Evolutionary conservation across 1,140 invertebrate species (phyloP).

Genomic region (Drosophila auraria): DNA sequence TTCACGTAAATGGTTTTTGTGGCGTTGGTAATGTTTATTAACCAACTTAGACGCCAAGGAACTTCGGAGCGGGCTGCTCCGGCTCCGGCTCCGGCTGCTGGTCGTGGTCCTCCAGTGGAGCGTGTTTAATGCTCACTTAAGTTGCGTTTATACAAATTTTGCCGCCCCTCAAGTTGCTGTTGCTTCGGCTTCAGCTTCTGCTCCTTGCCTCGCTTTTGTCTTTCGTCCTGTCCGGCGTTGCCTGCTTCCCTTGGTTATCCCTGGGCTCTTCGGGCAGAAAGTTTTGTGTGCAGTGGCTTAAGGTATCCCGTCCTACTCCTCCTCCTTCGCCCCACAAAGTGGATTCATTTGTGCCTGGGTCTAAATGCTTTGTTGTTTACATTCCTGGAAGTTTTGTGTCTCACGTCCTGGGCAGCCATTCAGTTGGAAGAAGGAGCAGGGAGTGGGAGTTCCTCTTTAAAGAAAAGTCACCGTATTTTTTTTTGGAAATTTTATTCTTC

Average conservation of each 20-base stretch:
- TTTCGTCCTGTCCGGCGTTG: constrained; percentile 24
- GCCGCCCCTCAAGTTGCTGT: constrained; percentile 26
- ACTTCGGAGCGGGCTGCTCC: constrained; percentile 4
- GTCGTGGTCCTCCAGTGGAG: constrained; percentile 63
- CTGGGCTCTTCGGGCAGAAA: constrained; percentile 32
- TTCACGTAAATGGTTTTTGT: constrained; percentile 81
- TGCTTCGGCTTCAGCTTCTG: constrained; percentile 4
- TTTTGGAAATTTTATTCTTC: constrained; percentile 68
- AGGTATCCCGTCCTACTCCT: constrained; percentile 26
- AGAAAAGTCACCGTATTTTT: background rate
- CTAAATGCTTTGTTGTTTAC: constrained; percentile 82
- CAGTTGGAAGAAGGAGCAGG: constrained; percentile 49
- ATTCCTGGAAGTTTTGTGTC: constrained; percentile 78
- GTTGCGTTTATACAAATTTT: constrained; percentile 82
- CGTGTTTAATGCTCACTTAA: constrained; percentile 82
- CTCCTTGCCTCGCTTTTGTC: constrained; percentile 17
- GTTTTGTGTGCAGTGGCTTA: constrained; percentile 57
- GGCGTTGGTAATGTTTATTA: constrained; percentile 83
- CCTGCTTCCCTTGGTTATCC: constrained; percentile 12
- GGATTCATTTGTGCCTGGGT: constrained; percentile 70
- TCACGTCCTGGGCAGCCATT: constrained; percentile 60
- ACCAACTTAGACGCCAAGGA: constrained; percentile 69
- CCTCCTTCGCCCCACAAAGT: constrained; percentile 41
- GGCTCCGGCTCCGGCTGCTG: too few relatives aligned
- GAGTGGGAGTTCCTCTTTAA: background rate